phyloP scores from a whole-genome alignment of 1,140 invertebrate species.

The Scaptomyza graminum region DNA sequence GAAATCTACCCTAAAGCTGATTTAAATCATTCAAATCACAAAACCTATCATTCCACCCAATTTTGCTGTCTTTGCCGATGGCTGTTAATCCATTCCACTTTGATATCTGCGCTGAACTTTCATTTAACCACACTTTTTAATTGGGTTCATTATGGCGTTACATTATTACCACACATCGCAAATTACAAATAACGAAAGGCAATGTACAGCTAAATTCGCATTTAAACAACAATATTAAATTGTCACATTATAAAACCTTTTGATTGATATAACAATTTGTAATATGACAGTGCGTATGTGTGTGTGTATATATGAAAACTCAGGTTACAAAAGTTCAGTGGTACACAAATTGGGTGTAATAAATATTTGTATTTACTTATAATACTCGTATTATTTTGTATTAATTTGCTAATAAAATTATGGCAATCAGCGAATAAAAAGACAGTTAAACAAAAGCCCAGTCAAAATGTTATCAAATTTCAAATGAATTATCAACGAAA shows the following conservation, averaged over 20 bases:
- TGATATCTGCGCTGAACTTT: background rate
- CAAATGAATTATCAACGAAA: conserved; percentile 42
- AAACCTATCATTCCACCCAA: background rate
- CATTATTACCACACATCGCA: background rate
- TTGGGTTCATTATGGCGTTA: background rate
- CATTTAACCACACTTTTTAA: conserved; percentile 13
- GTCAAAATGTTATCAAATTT: conserved; percentile 39
- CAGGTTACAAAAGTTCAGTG: conserved; percentile 66
- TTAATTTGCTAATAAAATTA: conserved; percentile 58
- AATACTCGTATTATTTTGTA: conserved; percentile 58
- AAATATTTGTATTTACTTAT: conserved; percentile 64
- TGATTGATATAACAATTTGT: conserved; percentile 38
- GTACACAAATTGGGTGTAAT: conserved; percentile 69
- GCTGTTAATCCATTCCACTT: background rate
- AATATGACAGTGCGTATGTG: background rate
- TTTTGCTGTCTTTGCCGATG: background rate
- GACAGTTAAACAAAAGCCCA: conserved; percentile 14
- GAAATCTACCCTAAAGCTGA: no score
- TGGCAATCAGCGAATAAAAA: conserved; percentile 34
- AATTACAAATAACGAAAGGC: background rate
- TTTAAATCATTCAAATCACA: conserved; percentile 1
- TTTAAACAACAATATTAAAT: conserved; percentile 39
- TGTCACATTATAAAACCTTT: conserved; percentile 21
- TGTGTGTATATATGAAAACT: conserved; percentile 3
- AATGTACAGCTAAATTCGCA: conserved; percentile 17